Conservation (phyloP, 2,113 vertebrate species). For the Leuciscus idus region DNA sequence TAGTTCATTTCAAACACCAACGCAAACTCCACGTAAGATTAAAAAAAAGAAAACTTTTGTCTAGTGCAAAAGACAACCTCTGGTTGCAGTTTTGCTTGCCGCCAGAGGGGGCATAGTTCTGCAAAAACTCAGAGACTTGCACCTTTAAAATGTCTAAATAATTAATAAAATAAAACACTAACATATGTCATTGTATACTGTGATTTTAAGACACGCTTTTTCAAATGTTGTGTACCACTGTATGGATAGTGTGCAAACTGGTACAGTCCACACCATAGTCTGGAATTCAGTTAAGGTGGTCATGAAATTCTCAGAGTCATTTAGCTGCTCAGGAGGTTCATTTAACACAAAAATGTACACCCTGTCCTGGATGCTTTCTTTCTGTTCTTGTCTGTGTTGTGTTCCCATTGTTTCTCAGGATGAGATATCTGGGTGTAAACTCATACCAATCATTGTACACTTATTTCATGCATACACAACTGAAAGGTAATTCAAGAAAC, state of each 20-base stretch:
- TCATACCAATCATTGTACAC: slow-evolving; percentile 9
- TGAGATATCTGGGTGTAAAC: slow-evolving; percentile 40
- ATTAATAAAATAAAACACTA: neutral
- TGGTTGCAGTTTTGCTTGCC: too few relatives aligned
- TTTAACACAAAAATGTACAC: neutral
- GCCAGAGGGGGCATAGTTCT: too few relatives aligned
- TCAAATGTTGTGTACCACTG: neutral
- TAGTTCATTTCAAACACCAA: too few relatives aligned
- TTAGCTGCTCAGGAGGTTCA: neutral
- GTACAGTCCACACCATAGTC: neutral
- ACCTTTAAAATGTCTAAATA: neutral
- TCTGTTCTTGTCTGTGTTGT: neutral
- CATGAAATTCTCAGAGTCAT: neutral
- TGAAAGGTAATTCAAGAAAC: slow-evolving; percentile 44
- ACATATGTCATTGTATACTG: too few relatives aligned
- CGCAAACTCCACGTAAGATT: too few relatives aligned
- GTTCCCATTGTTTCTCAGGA: slow-evolving; percentile 4
- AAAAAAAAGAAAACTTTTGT: too few relatives aligned
- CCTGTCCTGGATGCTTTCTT: neutral
- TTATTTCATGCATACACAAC: slow-evolving; percentile 16
- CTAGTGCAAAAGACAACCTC: too few relatives aligned
- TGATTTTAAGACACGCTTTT: neutral
- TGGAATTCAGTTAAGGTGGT: neutral
- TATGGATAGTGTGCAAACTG: neutral
- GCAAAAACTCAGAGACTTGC: too few relatives aligned